Evolutionary conservation across 2,888 invertebrate genomes (phyloP).

Genomic region (Osedax frankpressi): DNA sequence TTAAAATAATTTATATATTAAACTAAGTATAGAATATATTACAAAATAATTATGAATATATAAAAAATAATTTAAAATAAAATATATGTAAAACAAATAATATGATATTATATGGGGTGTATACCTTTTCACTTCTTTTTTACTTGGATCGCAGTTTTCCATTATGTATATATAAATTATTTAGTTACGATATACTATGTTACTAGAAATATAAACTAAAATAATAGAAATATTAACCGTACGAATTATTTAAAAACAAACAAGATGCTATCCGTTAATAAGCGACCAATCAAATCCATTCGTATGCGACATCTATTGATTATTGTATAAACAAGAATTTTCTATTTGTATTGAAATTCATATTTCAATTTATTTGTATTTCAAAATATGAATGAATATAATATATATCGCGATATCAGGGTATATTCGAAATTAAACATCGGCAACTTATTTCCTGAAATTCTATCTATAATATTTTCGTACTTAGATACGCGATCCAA

Average conservation of each 20-base stretch:
- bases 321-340: not conserved
- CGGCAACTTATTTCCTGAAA: constrained; percentile 64
- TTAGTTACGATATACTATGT: not conserved
- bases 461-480: constrained; percentile 78
- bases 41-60: not conserved
- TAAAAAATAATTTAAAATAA: too few relatives aligned
- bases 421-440: not conserved
- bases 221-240: not conserved
- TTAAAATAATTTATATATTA: not conserved
- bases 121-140: not conserved
- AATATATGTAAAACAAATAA: too few relatives aligned
- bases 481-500: constrained; percentile 74
- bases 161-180: not conserved
- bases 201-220: not conserved
- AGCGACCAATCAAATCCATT: not conserved
- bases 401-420: too few relatives aligned
- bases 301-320: not conserved
- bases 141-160: not conserved
- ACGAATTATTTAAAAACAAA: not conserved
- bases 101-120: too few relatives aligned
- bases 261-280: not conserved
- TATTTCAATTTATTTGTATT: not conserved
- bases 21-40: not conserved
- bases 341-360: not conserved
- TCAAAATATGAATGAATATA: not conserved